Evolutionary conservation across 1,140 invertebrate genomes (phyloP).

Genomic region (Temnothorax curvispinosus): DNA sequence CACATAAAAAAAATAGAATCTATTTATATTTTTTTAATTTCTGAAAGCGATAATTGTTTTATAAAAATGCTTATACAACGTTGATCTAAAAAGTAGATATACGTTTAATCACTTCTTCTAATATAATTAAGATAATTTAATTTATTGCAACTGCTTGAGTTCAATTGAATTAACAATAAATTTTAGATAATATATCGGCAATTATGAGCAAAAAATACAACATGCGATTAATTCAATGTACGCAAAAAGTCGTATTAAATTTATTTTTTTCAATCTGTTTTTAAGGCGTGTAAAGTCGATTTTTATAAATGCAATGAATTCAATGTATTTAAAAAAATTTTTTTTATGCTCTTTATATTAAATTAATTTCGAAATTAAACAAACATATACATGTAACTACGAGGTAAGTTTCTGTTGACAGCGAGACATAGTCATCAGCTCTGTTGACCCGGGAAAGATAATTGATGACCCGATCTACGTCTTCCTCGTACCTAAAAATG

Average conservation of each 20-base stretch:
- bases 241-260: not conserved
- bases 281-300: too few relatives aligned
- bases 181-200: not conserved
- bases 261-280: too few relatives aligned
- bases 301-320: not conserved
- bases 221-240: not conserved
- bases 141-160: not conserved
- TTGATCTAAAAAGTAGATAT: too few relatives aligned
- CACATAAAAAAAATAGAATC: too few relatives aligned
- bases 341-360: not conserved
- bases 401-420: not conserved
- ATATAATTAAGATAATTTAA: not conserved
- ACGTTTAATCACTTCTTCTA: too few relatives aligned
- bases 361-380: not conserved
- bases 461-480: not conserved
- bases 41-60: too few relatives aligned
- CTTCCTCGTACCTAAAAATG: slow-evolving; percentile 17
- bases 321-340: not conserved
- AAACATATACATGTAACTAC: not conserved
- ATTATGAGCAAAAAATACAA: not conserved
- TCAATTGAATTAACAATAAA: not conserved
- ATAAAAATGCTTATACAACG: too few relatives aligned
- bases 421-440: not conserved
- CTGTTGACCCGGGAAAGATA: slow-evolving; percentile 30
- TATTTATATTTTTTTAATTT: too few relatives aligned